These are phyloP conservation scores for Allygus modestus DNA, from an alignment of 2,888 invertebrate genomes.

Conservation along the genomic window DNA sequence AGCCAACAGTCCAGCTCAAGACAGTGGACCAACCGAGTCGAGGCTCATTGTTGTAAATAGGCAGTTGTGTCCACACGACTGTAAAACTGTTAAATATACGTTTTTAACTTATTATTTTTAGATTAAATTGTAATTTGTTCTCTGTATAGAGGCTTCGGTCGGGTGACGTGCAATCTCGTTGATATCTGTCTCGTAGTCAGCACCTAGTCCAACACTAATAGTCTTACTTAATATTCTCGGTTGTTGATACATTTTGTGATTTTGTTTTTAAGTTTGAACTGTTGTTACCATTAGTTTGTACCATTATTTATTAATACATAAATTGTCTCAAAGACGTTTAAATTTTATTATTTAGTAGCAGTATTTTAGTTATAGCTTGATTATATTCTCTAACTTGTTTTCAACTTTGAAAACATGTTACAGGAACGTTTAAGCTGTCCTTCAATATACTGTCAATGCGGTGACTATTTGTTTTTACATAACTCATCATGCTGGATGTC, in stretches of 20 bases:
- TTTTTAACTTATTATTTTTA: conserved; percentile 23
- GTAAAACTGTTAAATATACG: background rate
- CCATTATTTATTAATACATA: background rate
- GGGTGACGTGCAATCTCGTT: conserved; percentile 44
- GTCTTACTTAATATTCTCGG: background rate
- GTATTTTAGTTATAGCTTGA: background rate
- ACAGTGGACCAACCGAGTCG: conserved; percentile 21
- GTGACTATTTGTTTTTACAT: too few species aligned
- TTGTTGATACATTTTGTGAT: conserved; percentile 13
- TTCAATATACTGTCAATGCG: too few species aligned
- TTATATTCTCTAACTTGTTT: background rate
- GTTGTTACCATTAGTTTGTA: conserved; percentile 43
- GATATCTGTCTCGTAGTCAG: conserved; percentile 27
- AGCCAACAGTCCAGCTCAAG: conserved; percentile 35
- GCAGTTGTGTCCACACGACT: conserved; percentile 10
- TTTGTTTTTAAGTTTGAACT: conserved; percentile 9
- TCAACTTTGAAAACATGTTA: too few species aligned
- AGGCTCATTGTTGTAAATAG: conserved; percentile 19
- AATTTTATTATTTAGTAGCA: background rate
- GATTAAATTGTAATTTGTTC: background rate
- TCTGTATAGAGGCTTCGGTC: conserved; percentile 50
- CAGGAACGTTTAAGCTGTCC: too few species aligned
- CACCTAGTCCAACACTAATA: conserved; percentile 8
- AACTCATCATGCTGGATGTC: too few species aligned
- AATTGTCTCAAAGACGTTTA: background rate